Evolutionary conservation across 1,140 invertebrate genomes (phyloP).

Genomic region (Papilio helenus): DNA sequence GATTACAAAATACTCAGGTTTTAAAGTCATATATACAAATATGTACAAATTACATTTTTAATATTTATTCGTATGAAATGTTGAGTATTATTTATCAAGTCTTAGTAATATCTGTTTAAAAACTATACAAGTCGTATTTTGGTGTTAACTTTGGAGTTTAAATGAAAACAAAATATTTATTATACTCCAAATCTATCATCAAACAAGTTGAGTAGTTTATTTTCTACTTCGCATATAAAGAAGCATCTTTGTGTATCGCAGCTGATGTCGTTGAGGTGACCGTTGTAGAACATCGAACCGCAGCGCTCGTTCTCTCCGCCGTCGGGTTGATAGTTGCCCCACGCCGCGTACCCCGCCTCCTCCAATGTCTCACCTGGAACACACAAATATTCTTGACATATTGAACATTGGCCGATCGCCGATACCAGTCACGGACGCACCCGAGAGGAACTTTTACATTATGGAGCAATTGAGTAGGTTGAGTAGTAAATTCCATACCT

Average conservation of each 20-base stretch:
- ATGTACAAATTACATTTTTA: background rate
- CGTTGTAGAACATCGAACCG: slow-evolving; percentile 46
- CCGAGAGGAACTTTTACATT: no score
- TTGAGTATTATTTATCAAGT: background rate
- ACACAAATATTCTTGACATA: background rate
- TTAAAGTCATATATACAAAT: background rate
- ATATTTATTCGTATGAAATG: background rate
- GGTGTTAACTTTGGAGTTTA: background rate
- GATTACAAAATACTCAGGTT: background rate
- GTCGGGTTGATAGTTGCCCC: slow-evolving; percentile 42
- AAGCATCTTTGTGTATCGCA: slow-evolving; percentile 43
- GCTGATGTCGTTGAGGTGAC: slow-evolving; percentile 44
- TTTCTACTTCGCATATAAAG: slow-evolving; percentile 46
- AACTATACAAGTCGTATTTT: background rate
- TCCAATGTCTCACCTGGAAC: slow-evolving; percentile 40
- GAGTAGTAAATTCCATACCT: slow-evolving; percentile 13
- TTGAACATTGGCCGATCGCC: no score
- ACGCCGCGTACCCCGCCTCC: slow-evolving; percentile 39
- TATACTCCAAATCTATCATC: slow-evolving; percentile 9
- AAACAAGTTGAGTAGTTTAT: slow-evolving; percentile 4
- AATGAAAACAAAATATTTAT: background rate
- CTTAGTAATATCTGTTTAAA: background rate
- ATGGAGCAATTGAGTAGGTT: no score
- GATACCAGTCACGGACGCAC: no score
- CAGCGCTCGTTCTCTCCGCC: slow-evolving; percentile 42